A percentile compares a stretch with the other conserved stretches of the same genome.
Evolutionary conservation across 2,797 vertebrate genomes (phyloP).

Genomic region (Scolopax bukidnonensis): DNA sequence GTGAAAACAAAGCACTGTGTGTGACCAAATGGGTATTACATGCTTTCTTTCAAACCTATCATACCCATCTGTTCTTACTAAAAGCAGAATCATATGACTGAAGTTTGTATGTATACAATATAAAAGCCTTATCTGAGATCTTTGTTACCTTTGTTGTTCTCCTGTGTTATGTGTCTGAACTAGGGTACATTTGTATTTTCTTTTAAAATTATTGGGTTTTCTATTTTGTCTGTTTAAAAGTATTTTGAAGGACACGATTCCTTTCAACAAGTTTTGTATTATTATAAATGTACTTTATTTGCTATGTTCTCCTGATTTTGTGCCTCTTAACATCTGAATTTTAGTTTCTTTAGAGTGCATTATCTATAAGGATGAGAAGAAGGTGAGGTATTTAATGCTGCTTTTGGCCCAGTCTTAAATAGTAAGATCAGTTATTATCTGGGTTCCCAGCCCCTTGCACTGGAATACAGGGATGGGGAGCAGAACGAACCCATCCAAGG

Average conservation of each 20-base stretch:
- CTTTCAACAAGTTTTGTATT: not conserved
- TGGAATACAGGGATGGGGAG: not conserved
- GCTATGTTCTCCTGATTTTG: not conserved
- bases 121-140: not conserved
- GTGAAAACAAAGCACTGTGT: not conserved
- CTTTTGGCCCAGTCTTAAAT: not conserved
- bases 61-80: conserved; percentile 9
- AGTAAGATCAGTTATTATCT: not conserved
- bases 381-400: not conserved
- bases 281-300: not conserved
- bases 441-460: not conserved
- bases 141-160: not conserved
- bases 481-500: not conserved
- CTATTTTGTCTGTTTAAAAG: not conserved
- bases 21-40: not conserved
- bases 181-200: not conserved
- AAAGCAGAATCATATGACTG: not conserved
- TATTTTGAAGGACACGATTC: not conserved
- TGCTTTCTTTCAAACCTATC: not conserved
- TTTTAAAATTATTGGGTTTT: rapidly evolving
- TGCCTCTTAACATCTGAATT: not conserved
- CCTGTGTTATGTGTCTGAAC: not conserved
- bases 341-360: not conserved
- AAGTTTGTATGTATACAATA: not conserved
- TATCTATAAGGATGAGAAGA: not conserved